Evolutionary conservation across 2,888 invertebrate species (phyloP).

Genomic region (Cepaea hortensis): DNA sequence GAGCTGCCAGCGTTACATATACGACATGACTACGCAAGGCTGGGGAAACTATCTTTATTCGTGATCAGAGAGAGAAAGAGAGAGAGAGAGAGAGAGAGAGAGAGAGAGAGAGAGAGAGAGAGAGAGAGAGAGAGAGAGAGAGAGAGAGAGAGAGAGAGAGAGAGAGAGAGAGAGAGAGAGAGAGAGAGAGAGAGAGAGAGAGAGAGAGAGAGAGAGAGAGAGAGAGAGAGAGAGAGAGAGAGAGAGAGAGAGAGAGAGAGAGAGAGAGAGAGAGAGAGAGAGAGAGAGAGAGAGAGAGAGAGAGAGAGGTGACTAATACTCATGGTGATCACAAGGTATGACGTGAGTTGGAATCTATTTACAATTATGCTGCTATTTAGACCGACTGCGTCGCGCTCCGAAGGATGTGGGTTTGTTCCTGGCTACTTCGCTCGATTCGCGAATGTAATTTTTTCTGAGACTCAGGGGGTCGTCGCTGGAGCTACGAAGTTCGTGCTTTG

Average conservation of each 20-base stretch:
- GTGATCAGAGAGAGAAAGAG: not conserved
- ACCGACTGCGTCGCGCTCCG: too few species aligned
- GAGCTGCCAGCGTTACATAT: too few species aligned
- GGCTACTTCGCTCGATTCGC: too few species aligned
- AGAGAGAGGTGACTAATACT: not conserved
- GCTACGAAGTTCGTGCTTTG: too few species aligned
- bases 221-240: slow-evolving; percentile 32
- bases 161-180: not conserved
- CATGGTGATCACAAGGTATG: not conserved
- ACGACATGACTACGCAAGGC: too few species aligned
- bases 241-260: slow-evolving; percentile 23
- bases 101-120: not conserved
- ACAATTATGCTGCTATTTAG: too few species aligned
- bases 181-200: slow-evolving; percentile 30
- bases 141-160: slow-evolving; percentile 36
- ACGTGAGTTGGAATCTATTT: too few species aligned
- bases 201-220: slow-evolving; percentile 23
- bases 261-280: slow-evolving; percentile 33
- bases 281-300: slow-evolving; percentile 37
- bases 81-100: slow-evolving; percentile 12
- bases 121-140: not conserved
- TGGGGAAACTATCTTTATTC: too few species aligned
- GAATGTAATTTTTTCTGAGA: too few species aligned
- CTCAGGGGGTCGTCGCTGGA: too few species aligned
- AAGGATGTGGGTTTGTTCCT: too few species aligned